A percentile compares a stretch with the other conserved stretches of the same genome.
Conservation (phyloP, 2,797 vertebrate species). For the Cossypha niveicapilla region DNA sequence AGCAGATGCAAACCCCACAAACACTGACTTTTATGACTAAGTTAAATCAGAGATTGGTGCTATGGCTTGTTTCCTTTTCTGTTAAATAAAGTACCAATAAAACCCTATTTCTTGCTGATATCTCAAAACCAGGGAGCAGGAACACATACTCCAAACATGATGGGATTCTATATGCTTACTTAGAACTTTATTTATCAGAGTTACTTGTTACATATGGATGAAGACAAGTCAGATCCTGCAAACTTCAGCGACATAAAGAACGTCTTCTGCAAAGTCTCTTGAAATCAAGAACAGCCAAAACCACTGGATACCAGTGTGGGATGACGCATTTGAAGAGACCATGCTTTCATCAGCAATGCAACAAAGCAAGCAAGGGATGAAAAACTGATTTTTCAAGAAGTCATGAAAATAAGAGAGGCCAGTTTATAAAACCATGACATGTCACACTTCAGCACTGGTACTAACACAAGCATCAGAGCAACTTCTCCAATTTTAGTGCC, state of each 20-base stretch:
- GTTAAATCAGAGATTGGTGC: background rate
- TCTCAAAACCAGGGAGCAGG: background rate
- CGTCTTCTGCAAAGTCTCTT: background rate
- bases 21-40: background rate
- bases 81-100: background rate
- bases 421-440: background rate
- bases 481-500: background rate
- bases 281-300: background rate
- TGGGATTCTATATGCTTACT: background rate
- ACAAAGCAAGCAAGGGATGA: background rate
- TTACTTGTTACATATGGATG: background rate
- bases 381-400: background rate
- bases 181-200: background rate
- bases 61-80: background rate
- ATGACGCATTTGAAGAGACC: background rate
- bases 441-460: background rate
- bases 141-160: background rate
- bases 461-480: background rate
- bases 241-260: background rate
- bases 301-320: background rate
- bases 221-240: conserved; percentile 3
- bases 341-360: background rate
- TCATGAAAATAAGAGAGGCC: background rate
- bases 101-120: background rate
- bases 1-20: background rate